phyloP scores from a whole-genome alignment of 2,888 invertebrate genomes.

The Nudaria mundana region DNA sequence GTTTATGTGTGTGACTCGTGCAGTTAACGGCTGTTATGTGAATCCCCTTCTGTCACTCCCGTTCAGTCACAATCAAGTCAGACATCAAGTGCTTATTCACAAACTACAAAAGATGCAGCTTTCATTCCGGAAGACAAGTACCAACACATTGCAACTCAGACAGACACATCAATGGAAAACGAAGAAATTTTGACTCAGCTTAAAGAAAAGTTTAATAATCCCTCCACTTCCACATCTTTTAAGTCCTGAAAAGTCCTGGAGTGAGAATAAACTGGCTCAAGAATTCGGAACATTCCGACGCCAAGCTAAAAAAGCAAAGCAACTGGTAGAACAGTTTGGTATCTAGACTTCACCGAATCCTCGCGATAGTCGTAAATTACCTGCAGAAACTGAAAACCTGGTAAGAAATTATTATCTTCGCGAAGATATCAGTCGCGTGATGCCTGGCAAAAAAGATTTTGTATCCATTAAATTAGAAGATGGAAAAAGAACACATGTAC shows the following conservation, averaged over 20 bases:
- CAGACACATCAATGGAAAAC: conserved; percentile 6
- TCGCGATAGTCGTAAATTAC: conserved; percentile 15
- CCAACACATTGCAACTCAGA: conserved; percentile 10
- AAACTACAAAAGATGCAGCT: no score
- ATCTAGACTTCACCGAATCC: conserved; percentile 26
- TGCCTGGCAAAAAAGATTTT: conserved; percentile 5
- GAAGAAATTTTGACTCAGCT: conserved; percentile 22
- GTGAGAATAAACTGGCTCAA: conserved; percentile 13
- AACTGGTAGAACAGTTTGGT: conserved; percentile 18
- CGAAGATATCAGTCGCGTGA: not conserved
- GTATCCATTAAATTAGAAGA: not conserved
- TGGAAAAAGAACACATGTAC: conserved; percentile 1
- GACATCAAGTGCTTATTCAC: no score
- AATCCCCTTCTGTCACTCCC: not conserved
- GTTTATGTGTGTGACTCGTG: conserved; percentile 6
- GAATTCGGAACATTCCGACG: conserved; percentile 25
- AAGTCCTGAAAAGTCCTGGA: conserved; percentile 28
- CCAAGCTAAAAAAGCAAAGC: conserved; percentile 28
- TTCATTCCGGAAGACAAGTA: no score
- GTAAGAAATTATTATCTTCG: not conserved
- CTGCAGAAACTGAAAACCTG: conserved; percentile 2
- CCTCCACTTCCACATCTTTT: conserved; percentile 20
- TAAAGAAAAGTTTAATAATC: conserved; percentile 25
- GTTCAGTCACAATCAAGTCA: no score
- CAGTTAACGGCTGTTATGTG: conserved; percentile 2